These are phyloP conservation scores for Gavialis gangeticus DNA, from an alignment of 2,113 vertebrate genomes.

Conservation along the genomic window DNA sequence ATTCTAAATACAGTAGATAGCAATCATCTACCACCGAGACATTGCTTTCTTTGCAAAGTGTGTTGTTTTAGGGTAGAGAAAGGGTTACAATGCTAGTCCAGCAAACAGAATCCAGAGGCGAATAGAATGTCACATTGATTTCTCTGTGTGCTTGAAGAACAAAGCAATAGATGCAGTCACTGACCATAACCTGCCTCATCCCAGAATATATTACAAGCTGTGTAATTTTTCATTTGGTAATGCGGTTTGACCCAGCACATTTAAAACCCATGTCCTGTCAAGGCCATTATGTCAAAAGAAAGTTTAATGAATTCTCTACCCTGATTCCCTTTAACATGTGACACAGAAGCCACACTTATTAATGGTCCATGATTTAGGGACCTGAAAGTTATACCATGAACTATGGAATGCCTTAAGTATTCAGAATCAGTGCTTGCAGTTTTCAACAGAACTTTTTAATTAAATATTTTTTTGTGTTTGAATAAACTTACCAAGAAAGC, in stretches of 20 bases:
- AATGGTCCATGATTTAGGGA: background rate
- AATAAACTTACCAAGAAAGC: background rate
- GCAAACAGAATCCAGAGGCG: background rate
- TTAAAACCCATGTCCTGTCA: background rate
- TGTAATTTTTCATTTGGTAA: constrained; percentile 1
- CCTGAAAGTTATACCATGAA: background rate
- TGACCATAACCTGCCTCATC: background rate
- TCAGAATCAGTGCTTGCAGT: background rate
- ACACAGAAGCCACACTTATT: background rate
- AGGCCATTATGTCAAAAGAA: background rate
- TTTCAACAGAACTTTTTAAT: background rate
- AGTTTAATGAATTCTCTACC: background rate
- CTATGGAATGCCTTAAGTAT: background rate
- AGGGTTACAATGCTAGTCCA: background rate
- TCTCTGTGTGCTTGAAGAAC: background rate
- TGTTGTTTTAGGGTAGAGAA: background rate
- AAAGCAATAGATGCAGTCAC: background rate
- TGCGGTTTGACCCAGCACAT: background rate
- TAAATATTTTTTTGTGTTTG: background rate
- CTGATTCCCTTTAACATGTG: background rate
- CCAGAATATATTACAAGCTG: background rate
- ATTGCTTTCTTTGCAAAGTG: background rate
- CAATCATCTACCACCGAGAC: background rate
- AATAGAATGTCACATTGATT: background rate
- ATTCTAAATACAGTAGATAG: background rate